Evolutionary conservation across 2,797 vertebrate genomes (phyloP).

Genomic region (Oryzias sinensis): DNA sequence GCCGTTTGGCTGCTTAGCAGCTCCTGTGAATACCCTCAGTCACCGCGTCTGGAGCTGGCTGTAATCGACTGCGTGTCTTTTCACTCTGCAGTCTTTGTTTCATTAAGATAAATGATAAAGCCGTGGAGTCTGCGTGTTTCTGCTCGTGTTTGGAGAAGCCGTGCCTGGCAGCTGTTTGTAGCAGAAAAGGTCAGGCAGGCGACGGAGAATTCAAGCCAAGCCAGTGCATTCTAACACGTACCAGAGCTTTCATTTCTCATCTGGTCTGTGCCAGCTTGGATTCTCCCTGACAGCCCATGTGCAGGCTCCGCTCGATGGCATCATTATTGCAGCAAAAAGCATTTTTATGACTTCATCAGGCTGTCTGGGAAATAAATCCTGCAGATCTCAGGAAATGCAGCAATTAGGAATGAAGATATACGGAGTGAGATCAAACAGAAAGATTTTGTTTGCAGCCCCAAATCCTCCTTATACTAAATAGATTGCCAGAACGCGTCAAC

Average conservation of each 20-base stretch:
- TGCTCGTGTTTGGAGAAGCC: slow-evolving; percentile 58
- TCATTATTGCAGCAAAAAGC: slow-evolving; percentile 43
- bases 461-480: no score
- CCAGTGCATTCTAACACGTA: slow-evolving; percentile 55
- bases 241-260: slow-evolving; percentile 59
- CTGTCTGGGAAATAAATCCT: slow-evolving; percentile 26
- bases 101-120: slow-evolving; percentile 75
- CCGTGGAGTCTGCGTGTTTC: slow-evolving; percentile 43
- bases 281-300: slow-evolving; percentile 38
- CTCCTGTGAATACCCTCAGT: slow-evolving; percentile 62
- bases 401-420: slow-evolving; percentile 48
- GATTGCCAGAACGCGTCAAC: slow-evolving; percentile 52
- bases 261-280: slow-evolving; percentile 42
- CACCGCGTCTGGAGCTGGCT: not conserved
- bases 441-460: no score
- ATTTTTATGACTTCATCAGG: slow-evolving; percentile 60
- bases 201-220: slow-evolving; percentile 61
- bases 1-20: slow-evolving; percentile 65
- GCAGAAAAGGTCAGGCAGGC: slow-evolving; percentile 70
- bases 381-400: slow-evolving; percentile 53
- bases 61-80: slow-evolving; percentile 52
- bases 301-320: slow-evolving; percentile 42
- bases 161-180: slow-evolving; percentile 59
- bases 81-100: slow-evolving; percentile 60
- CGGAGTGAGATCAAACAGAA: slow-evolving; percentile 22